Evolutionary conservation across 2,113 vertebrate genomes (phyloP), one percentile per base, ranked within the genome.

Genomic region (Nerophis ophidion): DNA sequence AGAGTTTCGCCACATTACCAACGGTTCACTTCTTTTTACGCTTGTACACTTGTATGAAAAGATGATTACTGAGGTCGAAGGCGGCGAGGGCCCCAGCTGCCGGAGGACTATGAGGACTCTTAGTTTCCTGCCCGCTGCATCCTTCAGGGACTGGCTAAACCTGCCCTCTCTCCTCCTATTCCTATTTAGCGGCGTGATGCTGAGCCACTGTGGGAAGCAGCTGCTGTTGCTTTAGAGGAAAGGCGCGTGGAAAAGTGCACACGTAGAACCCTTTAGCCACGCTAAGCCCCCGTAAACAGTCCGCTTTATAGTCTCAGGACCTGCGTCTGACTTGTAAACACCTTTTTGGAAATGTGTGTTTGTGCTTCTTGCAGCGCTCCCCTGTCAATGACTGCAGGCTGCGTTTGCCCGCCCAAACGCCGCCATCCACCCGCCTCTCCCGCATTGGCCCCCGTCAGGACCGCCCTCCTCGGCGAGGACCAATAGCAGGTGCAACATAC

Each of bases 401-500:
- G 38, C 38, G 10, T 40, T 40, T 8, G 38, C 7, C 38, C 8
- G 80, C 73, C 71, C 77, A 74, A 74, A 80, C 76, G 60, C 69
- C n/a, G 38, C 64, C 49, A 48, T 71, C 48, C 48, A 4, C 16
- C 16, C 34, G 1, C 54, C 7, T 2, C 36, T 42, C 16, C 13
- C 38, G 13, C 61, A 81, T 81, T 89, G 91, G 90, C 77, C 71
- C 76, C 75, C 83, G 68, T 72, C 88, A 86, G 88, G 88, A 91
- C 91, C 70, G 76, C 92, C 92, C 85, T 82, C 71, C 76, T 60
- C 62, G 13, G 52, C 79, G 69, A 68, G 60, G 74, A 77, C 93
- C 92, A 93, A 91, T 90, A 36, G 84, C 81, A 71, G 83, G 82
- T 13, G 69, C 84, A 82, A 85, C 84, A 78, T 83, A 80, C 75